Base-by-base conservation (phyloP, 2,113 vertebrate genomes). In the Sceloporus undulatus region DNA sequence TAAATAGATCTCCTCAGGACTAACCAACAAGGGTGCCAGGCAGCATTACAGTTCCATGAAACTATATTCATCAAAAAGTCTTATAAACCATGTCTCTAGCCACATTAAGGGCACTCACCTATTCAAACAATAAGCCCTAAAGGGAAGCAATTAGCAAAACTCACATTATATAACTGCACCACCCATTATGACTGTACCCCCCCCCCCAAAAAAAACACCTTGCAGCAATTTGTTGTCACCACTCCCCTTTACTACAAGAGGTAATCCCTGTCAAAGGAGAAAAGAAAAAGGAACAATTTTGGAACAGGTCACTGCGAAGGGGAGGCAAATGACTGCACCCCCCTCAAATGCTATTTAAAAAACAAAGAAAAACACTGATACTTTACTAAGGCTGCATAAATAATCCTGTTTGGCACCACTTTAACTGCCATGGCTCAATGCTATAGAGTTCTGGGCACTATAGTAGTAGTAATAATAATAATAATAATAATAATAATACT, bases 131-230 rank as follows among this genome's bases (percentile, higher is more conserved):
- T 38, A 75, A 84, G 87, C 42, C 34, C 38, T 29, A 54, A 75
- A 80, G 73, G 59, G 3, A 83, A 76, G 56, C 40, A 68, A 83
- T 54, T 40, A 83, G 21, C 73, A 83, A 83, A 83, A 83, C 8
- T 82, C 68, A 54, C 38, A 59, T 76, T 88, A 82, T 54, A 34
- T 52, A 83, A 88, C 79, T 76, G 70, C 29, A 75, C 65, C 70
- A 74, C 19, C 71, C 56, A 29, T 88, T 66, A 38, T 54, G 59
- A 3, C 59, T 77, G n/a, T 40, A 34, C 34, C 34, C 34, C 34
- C 34, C 34, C 66, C 68, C 29, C 21, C 38, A 77, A 77, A 66
- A 77, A 68, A 29, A 83, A 1, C 21, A 68, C 9, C 10, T 76
- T 29, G 21, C 73, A 83, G 23, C 40, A n/a, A 82, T 66, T 82